Conservation (phyloP, 2,797 vertebrate genomes). For the Thamnophis elegans region DNA sequence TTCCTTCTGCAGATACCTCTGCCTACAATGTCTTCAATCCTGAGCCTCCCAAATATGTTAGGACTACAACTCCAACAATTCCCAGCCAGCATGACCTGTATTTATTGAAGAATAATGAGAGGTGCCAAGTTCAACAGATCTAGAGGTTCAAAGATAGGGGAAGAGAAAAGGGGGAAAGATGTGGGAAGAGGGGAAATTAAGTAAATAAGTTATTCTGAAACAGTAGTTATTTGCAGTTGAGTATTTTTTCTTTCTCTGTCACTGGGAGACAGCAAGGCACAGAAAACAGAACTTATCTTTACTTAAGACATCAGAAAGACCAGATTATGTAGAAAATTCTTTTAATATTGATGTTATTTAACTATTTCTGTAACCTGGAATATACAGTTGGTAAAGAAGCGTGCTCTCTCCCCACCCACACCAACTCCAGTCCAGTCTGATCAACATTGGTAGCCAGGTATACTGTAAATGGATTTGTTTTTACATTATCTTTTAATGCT, state of each 20-base stretch:
- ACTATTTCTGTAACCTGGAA: slow-evolving; percentile 27
- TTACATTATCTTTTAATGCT: slow-evolving; percentile 8
- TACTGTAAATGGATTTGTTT: slow-evolving; percentile 21
- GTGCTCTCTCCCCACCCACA: neutral
- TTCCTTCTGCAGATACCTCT: neutral
- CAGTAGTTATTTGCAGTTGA: neutral
- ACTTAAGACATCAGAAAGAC: slow-evolving; percentile 35
- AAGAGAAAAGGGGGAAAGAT: neutral
- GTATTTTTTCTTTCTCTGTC: neutral
- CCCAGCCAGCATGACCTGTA: neutral
- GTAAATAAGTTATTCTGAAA: neutral
- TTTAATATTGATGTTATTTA: slow-evolving; percentile 33
- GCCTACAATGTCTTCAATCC: neutral
- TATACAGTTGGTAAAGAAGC: neutral
- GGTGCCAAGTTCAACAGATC: neutral
- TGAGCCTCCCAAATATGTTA: neutral
- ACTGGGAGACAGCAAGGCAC: neutral
- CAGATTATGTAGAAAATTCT: slow-evolving; percentile 44
- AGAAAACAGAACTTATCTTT: neutral
- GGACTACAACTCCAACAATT: neutral
- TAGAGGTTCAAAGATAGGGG: neutral
- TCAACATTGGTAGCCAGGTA: slow-evolving; percentile 26
- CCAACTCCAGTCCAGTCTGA: neutral
- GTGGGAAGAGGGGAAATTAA: neutral
- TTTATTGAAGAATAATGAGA: neutral